Conservation (phyloP, 1,140 invertebrate species). For the Manduca sexta region DNA sequence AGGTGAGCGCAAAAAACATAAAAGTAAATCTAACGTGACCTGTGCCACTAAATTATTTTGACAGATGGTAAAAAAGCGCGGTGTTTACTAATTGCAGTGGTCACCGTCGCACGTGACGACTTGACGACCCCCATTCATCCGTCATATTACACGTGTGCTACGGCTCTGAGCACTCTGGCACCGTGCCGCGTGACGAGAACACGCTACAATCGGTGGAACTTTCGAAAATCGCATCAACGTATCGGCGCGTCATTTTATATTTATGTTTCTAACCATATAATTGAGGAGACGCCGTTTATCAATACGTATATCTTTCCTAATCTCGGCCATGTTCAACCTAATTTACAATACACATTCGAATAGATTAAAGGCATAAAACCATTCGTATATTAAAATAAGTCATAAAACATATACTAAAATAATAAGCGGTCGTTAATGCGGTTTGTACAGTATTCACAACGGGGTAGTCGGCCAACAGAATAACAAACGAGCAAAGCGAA, state of each 20-base stretch:
- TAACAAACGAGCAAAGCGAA: slow-evolving; percentile 69
- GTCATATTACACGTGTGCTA: slow-evolving; percentile 51
- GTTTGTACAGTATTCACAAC: not conserved
- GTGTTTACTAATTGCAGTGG: not conserved
- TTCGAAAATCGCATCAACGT: slow-evolving; percentile 11
- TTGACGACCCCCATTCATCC: slow-evolving; percentile 53
- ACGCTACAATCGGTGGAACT: slow-evolving; percentile 25
- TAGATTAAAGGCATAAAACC: too few species aligned
- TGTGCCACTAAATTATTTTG: not conserved
- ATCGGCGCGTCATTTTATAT: slow-evolving; percentile 1
- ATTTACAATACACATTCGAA: too few species aligned
- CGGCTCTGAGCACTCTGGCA: slow-evolving; percentile 49
- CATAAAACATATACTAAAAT: not conserved
- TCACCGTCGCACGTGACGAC: slow-evolving; percentile 39
- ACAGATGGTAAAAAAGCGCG: not conserved
- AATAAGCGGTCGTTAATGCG: not conserved
- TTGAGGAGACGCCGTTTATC: not conserved
- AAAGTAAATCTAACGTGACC: too few species aligned
- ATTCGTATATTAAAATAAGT: too few species aligned
- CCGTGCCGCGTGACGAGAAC: slow-evolving; percentile 49
- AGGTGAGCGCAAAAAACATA: too few species aligned
- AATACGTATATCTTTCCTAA: not conserved
- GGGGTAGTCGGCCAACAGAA: slow-evolving; percentile 43
- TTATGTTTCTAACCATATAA: slow-evolving; percentile 1
- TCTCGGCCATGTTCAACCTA: not conserved